phyloP scores from a whole-genome alignment of 1,140 invertebrate genomes.

The Battus philenor region DNA sequence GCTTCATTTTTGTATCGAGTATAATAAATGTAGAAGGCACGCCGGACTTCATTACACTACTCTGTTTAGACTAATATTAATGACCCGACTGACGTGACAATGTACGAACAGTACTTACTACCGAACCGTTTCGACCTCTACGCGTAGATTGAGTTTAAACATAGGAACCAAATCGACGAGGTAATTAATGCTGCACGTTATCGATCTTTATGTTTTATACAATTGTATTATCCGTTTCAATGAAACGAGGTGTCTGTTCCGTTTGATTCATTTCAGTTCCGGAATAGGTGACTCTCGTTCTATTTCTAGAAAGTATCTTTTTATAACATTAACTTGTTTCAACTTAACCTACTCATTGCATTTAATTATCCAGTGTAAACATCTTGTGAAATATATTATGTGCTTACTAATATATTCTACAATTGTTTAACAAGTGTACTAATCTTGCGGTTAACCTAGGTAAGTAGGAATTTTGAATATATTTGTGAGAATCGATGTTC shows the following conservation, averaged over 20 bases:
- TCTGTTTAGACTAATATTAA: conserved; percentile 33
- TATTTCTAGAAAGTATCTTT: too few relatives aligned
- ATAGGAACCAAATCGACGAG: too few relatives aligned
- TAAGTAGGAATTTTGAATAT: not conserved
- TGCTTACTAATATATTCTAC: not conserved
- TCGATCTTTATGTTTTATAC: too few relatives aligned
- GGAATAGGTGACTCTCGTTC: too few relatives aligned
- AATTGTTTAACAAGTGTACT: not conserved
- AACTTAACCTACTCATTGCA: not conserved
- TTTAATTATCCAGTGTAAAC: not conserved
- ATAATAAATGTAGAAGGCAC: conserved; percentile 33
- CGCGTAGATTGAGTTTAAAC: too few relatives aligned
- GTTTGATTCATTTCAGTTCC: too few relatives aligned
- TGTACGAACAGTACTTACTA: too few relatives aligned
- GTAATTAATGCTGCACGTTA: too few relatives aligned
- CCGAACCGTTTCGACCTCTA: too few relatives aligned
- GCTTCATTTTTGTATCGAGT: conserved; percentile 32
- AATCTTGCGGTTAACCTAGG: not conserved
- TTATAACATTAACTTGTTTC: not conserved
- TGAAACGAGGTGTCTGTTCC: too few relatives aligned
- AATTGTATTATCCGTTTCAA: too few relatives aligned
- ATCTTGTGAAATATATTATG: not conserved
- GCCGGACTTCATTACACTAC: conserved; percentile 38
- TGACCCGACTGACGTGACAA: conserved; percentile 41
- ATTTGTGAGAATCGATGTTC: not conserved